phyloP scores from a whole-genome alignment of 1,140 invertebrate species.

The Orussus abietinus region DNA sequence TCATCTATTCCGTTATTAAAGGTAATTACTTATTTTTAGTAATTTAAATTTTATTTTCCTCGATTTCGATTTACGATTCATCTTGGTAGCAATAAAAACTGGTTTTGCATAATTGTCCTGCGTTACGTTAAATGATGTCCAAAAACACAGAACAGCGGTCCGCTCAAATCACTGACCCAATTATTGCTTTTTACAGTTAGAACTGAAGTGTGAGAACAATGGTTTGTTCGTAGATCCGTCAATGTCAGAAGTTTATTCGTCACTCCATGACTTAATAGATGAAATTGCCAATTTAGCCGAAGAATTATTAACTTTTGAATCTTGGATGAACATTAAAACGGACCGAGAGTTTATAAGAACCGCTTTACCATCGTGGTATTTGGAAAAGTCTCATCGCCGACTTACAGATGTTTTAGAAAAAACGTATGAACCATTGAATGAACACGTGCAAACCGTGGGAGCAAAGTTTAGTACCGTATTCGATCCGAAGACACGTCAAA shows the following conservation, averaged over 20 bases:
- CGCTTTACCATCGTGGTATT: slow-evolving; percentile 26
- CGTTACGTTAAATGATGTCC: too few species aligned
- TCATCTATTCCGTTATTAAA: slow-evolving; percentile 52
- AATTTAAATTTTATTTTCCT: too few species aligned
- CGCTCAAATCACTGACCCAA: too few species aligned
- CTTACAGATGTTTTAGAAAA: slow-evolving; percentile 35
- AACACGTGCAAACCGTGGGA: slow-evolving; percentile 38
- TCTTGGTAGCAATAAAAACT: too few species aligned
- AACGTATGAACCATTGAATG: slow-evolving; percentile 39
- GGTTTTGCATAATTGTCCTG: too few species aligned
- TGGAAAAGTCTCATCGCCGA: slow-evolving; percentile 30
- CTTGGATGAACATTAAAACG: slow-evolving; percentile 33
- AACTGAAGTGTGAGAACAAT: slow-evolving; percentile 43
- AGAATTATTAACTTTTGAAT: slow-evolving; percentile 48
- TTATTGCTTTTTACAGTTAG: slow-evolving; percentile 37
- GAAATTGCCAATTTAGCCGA: slow-evolving; percentile 45
- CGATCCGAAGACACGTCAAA: slow-evolving; percentile 32
- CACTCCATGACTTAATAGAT: slow-evolving; percentile 41
- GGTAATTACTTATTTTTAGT: too few species aligned
- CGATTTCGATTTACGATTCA: too few species aligned
- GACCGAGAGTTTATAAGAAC: slow-evolving; percentile 16
- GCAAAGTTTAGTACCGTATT: slow-evolving; percentile 44
- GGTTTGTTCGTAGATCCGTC: slow-evolving; percentile 42
- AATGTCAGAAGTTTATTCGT: slow-evolving; percentile 35
- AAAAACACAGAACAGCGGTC: too few species aligned